Percentiles rank a stretch among this genome's conserved stretches.
phyloP scores from a whole-genome alignment of 1,140 invertebrate species.

The Aphidius gifuensis region DNA sequence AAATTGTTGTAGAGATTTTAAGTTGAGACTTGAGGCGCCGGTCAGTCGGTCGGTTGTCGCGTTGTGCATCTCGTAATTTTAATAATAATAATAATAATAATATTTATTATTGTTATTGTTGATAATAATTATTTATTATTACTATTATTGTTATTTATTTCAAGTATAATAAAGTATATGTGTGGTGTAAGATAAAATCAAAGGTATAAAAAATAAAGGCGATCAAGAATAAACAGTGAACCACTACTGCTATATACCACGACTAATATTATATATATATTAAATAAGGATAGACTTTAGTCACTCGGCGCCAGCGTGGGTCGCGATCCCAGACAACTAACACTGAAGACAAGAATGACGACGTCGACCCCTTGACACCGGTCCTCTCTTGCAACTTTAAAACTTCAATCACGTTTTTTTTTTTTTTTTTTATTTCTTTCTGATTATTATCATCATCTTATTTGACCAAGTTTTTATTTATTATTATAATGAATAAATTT shows the following conservation, averaged over 20 bases:
- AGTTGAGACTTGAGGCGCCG: slow-evolving; percentile 40
- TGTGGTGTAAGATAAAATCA: slow-evolving; percentile 17
- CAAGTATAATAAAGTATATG: not conserved
- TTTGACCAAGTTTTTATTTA: not conserved
- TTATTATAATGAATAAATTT: too few relatives aligned
- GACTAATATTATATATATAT: slow-evolving; percentile 6
- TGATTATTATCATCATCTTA: slow-evolving; percentile 12
- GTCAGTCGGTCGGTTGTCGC: slow-evolving; percentile 27
- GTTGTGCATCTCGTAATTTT: slow-evolving; percentile 13
- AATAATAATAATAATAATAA: too few relatives aligned
- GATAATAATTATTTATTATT: not conserved
- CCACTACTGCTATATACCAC: too few relatives aligned
- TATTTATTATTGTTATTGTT: too few relatives aligned
- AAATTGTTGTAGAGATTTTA: too few relatives aligned
- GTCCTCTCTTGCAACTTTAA: slow-evolving; percentile 29
- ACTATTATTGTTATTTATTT: slow-evolving; percentile 9
- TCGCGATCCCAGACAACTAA: slow-evolving; percentile 33
- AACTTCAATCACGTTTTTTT: slow-evolving; percentile 25
- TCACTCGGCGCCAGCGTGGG: slow-evolving; percentile 50
- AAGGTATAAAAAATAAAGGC: slow-evolving; percentile 13
- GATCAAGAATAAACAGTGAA: slow-evolving; percentile 13
- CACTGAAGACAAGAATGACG: slow-evolving; percentile 13
- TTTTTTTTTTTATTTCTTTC: slow-evolving; percentile 28
- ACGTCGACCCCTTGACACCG: slow-evolving; percentile 9
- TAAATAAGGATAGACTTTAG: slow-evolving; percentile 30